A percentile compares a stretch with the other conserved stretches of the same genome.
These are phyloP conservation scores for Scaptodrosophila latifasciaeformis DNA, from an alignment of 2,888 invertebrate genomes.

Conservation along the genomic window DNA sequence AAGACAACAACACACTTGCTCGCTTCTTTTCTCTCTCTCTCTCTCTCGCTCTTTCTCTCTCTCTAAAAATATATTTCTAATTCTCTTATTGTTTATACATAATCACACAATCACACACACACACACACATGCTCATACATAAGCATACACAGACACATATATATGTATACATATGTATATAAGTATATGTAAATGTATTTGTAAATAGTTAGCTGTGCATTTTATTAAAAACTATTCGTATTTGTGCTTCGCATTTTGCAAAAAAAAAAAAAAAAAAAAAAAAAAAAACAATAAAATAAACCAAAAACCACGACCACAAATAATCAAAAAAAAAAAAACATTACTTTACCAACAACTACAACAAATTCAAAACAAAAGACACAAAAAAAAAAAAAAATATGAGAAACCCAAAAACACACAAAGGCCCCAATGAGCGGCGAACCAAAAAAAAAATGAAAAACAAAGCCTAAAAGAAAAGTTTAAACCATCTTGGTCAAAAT, in stretches of 20 bases:
- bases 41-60: too few species aligned
- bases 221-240: not conserved
- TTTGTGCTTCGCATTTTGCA: constrained; percentile 5
- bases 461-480: constrained; percentile 12
- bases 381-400: not conserved
- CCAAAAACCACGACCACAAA: not conserved
- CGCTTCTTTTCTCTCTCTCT: too few species aligned
- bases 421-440: constrained; percentile 28
- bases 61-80: too few species aligned
- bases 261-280: not conserved
- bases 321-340: too few species aligned
- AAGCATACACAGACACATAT: constrained; percentile 9
- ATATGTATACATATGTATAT: constrained; percentile 20
- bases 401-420: constrained; percentile 21
- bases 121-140: constrained; percentile 11
- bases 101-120: constrained; percentile 17
- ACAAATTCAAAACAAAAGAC: not conserved
- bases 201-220: constrained; percentile 1
- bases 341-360: too few species aligned
- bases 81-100: too few species aligned
- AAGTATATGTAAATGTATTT: constrained; percentile 11
- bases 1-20: too few species aligned
- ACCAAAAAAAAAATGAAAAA: constrained; percentile 7
- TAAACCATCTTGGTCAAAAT: too few species aligned
- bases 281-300: not conserved